phyloP scores from a whole-genome alignment of 2,888 invertebrate species.

The Carterocephalus palaemon region DNA sequence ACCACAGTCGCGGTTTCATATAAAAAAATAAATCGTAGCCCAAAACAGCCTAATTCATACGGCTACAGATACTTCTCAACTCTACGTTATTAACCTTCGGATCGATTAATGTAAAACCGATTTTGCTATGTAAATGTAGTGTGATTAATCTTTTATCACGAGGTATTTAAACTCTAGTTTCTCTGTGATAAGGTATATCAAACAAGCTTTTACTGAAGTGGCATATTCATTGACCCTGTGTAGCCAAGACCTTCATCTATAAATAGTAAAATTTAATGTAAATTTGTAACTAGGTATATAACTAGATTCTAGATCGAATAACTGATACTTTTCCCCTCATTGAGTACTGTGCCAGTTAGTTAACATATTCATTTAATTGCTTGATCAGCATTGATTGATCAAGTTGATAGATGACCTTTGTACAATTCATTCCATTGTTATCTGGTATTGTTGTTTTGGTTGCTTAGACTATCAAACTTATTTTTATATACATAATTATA shows the following conservation, averaged over 20 bases:
- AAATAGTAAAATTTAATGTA: constrained; percentile 46
- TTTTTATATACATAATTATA: constrained; percentile 3
- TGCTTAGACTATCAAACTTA: constrained; percentile 6
- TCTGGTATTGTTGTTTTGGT: constrained; percentile 21
- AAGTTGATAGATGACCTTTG: constrained; percentile 40
- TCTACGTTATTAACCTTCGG: constrained; percentile 14
- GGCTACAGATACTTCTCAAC: not conserved
- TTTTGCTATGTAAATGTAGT: constrained; percentile 8
- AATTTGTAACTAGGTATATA: constrained; percentile 5
- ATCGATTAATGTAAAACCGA: constrained; percentile 16
- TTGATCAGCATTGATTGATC: constrained; percentile 14
- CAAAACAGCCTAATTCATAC: constrained; percentile 5
- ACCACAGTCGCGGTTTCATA: constrained; percentile 14
- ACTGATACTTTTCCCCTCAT: not conserved
- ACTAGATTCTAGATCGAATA: constrained; percentile 2
- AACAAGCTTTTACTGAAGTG: constrained; percentile 41
- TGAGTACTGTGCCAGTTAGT: constrained; percentile 18
- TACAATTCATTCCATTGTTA: constrained; percentile 28
- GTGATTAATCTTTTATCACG: not conserved
- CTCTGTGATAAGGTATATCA: constrained; percentile 2
- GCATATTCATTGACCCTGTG: constrained; percentile 49
- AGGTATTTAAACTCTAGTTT: not conserved
- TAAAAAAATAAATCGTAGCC: not conserved
- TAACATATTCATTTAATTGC: constrained; percentile 1
- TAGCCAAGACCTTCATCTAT: constrained; percentile 71